A percentile compares a stretch with the other conserved stretches of the same genome.
phyloP scores from a whole-genome alignment of 1,140 invertebrate genomes.

The Leptestheria dahalacensis region DNA sequence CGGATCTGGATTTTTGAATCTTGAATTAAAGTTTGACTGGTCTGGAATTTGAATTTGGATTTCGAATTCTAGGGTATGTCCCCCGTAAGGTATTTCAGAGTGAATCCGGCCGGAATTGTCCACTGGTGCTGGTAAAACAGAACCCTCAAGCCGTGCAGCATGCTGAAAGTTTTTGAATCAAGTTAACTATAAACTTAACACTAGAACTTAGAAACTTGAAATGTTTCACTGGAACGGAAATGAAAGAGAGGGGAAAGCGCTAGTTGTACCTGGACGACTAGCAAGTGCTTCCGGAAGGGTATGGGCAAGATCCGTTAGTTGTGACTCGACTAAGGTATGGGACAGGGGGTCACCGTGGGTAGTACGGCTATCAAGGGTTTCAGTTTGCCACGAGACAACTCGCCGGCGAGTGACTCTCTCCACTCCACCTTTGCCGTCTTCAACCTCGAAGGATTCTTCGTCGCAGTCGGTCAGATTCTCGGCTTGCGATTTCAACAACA shows the following conservation, averaged over 20 bases:
- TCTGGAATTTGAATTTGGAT: no score
- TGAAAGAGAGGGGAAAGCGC: not conserved
- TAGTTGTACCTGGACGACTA: slow-evolving; percentile 8
- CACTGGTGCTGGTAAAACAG: no score
- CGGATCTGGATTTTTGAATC: no score
- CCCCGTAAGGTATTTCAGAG: no score
- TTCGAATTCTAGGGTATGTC: no score
- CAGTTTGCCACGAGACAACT: not conserved
- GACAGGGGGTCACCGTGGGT: not conserved
- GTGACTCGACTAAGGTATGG: slow-evolving; percentile 3
- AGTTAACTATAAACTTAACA: not conserved
- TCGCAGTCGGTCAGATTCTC: slow-evolving; percentile 20
- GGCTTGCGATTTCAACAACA: slow-evolving; percentile 17
- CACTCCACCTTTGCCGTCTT: slow-evolving; percentile 15
- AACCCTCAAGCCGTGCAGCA: no score
- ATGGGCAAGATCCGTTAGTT: not conserved
- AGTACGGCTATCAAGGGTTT: not conserved
- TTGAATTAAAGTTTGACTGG: no score
- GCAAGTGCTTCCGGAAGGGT: slow-evolving; percentile 3
- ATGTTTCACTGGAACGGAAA: not conserved
- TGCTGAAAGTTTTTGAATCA: no score
- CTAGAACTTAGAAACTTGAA: not conserved
- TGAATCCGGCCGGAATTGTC: no score
- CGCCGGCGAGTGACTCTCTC: slow-evolving; percentile 9
- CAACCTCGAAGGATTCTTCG: slow-evolving; percentile 22